A percentile compares a stretch with the other conserved stretches of the same genome.
phyloP scores from a whole-genome alignment of 2,888 invertebrate species.

The Drosophila tanythrix region DNA sequence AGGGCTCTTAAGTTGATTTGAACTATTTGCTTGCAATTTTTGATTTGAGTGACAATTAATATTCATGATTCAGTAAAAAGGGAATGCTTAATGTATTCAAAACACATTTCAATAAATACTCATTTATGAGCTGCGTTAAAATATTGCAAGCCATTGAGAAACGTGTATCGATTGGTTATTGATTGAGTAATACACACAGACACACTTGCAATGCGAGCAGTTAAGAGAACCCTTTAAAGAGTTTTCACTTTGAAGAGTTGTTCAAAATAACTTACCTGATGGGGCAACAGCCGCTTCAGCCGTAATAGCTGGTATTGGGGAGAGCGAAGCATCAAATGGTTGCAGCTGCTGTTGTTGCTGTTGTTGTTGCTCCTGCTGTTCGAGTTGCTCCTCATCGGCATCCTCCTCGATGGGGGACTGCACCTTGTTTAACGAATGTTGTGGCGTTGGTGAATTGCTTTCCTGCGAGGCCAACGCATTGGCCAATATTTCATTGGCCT shows the following conservation, averaged over 20 bases:
- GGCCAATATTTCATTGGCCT: constrained; percentile 88
- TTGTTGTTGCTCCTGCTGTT: constrained; percentile 57
- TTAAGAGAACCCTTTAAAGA: constrained; percentile 40
- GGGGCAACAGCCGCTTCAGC: constrained; percentile 41
- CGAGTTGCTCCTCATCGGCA: constrained; percentile 72
- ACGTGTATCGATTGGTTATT: constrained; percentile 48
- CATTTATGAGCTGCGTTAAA: background rate
- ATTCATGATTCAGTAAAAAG: background rate
- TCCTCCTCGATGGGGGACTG: constrained; percentile 84
- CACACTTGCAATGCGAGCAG: constrained; percentile 28
- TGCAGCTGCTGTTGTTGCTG: constrained; percentile 57
- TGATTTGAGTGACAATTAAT: background rate
- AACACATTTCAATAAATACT: background rate
- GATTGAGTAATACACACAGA: constrained; percentile 26
- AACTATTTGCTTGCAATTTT: background rate
- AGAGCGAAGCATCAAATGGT: constrained; percentile 79
- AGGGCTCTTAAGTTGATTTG: background rate
- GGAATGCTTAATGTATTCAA: background rate
- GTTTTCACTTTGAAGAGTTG: constrained; percentile 29
- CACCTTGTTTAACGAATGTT: constrained; percentile 72
- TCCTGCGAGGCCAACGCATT: constrained; percentile 83
- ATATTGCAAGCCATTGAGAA: constrained; percentile 9
- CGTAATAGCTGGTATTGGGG: constrained; percentile 76
- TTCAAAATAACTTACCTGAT: constrained; percentile 57
- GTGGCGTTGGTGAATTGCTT: constrained; percentile 68